Percentiles rank a stretch among this genome's conserved stretches.
Evolutionary conservation across 2,888 invertebrate species (phyloP).

Genomic region (Agriotes lineatus): DNA sequence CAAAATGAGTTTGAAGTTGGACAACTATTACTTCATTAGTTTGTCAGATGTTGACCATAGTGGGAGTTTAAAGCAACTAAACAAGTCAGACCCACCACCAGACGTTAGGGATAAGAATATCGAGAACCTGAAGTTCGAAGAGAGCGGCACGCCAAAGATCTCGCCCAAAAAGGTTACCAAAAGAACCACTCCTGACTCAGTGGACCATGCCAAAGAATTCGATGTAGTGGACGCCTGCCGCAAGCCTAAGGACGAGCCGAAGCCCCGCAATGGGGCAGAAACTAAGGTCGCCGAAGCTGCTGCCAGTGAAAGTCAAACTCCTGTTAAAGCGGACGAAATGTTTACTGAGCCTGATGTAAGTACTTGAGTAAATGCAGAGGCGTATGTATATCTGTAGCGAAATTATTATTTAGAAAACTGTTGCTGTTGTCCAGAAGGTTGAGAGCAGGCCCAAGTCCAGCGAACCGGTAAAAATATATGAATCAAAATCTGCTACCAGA

Average conservation of each 20-base stretch:
- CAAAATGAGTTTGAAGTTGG: constrained; percentile 52
- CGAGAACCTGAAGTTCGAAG: constrained; percentile 14
- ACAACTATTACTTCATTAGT: constrained; percentile 53
- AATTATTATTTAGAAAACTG: background rate
- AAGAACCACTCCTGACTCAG: background rate
- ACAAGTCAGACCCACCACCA: background rate
- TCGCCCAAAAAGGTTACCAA: constrained; percentile 27
- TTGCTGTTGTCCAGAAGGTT: background rate
- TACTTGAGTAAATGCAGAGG: too few relatives aligned
- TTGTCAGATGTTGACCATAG: constrained; percentile 48
- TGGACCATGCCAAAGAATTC: background rate
- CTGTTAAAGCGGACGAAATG: background rate
- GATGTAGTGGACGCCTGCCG: constrained; percentile 11
- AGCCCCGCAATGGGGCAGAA: background rate
- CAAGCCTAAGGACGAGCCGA: constrained; percentile 1
- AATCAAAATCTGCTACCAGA: constrained; percentile 62
- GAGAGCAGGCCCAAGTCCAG: constrained; percentile 48
- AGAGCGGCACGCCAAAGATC: constrained; percentile 40
- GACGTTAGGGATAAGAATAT: constrained; percentile 24
- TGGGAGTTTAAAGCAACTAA: constrained; percentile 7
- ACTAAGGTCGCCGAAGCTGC: background rate
- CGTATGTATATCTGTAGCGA: too few relatives aligned
- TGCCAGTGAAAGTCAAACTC: background rate
- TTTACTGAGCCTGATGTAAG: background rate
- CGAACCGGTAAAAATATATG: constrained; percentile 68